A percentile compares a stretch with the other conserved stretches of the same genome.
phyloP scores from a whole-genome alignment of 2,797 vertebrate species.

The Syngnathus rostellatus region DNA sequence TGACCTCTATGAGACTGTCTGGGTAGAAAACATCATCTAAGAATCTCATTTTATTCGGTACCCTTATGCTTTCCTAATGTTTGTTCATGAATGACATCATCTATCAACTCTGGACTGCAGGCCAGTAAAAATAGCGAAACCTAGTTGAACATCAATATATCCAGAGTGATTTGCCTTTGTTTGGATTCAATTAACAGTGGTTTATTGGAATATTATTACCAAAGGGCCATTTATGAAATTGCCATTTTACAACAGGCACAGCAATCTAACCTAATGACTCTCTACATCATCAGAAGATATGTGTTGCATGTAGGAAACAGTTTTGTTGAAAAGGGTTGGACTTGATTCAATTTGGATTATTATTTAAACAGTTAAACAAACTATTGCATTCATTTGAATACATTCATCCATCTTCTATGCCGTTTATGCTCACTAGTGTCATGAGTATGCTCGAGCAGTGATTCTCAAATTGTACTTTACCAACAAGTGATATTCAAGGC shows the following conservation, averaged over 20 bases:
- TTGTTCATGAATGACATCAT: too few relatives aligned
- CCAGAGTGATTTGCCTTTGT: neutral
- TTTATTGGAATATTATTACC: neutral
- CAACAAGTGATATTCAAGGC: too few relatives aligned
- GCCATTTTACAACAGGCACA: neutral
- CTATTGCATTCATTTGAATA: too few relatives aligned
- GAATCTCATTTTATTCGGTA: too few relatives aligned
- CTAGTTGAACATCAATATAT: neutral
- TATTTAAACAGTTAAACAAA: neutral
- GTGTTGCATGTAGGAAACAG: neutral
- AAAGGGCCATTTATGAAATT: neutral
- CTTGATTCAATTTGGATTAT: neutral
- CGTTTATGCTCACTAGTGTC: too few relatives aligned
- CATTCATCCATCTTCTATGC: too few relatives aligned
- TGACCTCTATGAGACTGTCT: constrained; percentile 20
- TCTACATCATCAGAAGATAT: neutral
- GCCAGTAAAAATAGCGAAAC: too few relatives aligned
- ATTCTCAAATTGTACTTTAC: too few relatives aligned
- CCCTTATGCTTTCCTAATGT: too few relatives aligned
- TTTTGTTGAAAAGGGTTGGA: neutral
- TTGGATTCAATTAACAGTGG: neutral
- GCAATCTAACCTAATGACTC: neutral
- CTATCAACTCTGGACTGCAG: too few relatives aligned
- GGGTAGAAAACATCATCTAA: too few relatives aligned
- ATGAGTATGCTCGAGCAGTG: too few relatives aligned